A percentile compares a stretch with the other conserved stretches of the same genome.
phyloP scores from a whole-genome alignment of 2,888 invertebrate genomes.

The Drosophila yooni region DNA sequence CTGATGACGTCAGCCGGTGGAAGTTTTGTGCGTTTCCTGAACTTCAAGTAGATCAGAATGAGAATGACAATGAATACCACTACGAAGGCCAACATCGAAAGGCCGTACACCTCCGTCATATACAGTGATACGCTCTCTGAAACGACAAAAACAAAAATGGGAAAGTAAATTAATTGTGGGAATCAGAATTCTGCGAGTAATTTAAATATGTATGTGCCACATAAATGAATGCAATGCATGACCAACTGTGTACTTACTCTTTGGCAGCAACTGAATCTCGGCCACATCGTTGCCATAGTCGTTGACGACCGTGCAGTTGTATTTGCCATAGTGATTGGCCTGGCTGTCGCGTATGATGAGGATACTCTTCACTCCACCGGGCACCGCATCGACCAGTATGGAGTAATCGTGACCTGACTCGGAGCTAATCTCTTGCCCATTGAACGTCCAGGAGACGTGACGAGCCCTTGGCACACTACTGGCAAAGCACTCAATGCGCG shows the following conservation, averaged over 20 bases:
- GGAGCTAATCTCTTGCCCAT: slow-evolving; percentile 92
- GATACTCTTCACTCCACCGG: slow-evolving; percentile 94
- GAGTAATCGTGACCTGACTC: slow-evolving; percentile 90
- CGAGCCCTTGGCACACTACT: slow-evolving; percentile 95
- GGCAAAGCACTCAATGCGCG: slow-evolving; percentile 94
- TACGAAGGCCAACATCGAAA: slow-evolving; percentile 93
- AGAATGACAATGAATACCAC: slow-evolving; percentile 92
- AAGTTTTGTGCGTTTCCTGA: slow-evolving; percentile 83
- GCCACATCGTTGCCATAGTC: slow-evolving; percentile 94
- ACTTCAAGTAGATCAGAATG: slow-evolving; percentile 90
- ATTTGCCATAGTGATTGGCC: slow-evolving; percentile 94
- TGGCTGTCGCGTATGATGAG: slow-evolving; percentile 94
- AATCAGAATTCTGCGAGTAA: not conserved
- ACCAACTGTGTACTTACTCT: slow-evolving; percentile 89
- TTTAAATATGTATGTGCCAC: not conserved
- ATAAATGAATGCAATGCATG: not conserved
- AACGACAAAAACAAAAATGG: not conserved
- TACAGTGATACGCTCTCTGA: slow-evolving; percentile 92
- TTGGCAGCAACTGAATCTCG: slow-evolving; percentile 93
- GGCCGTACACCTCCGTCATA: slow-evolving; percentile 91
- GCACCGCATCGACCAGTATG: slow-evolving; percentile 90
- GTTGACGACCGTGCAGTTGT: slow-evolving; percentile 97
- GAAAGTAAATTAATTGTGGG: not conserved
- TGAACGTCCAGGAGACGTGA: slow-evolving; percentile 94
- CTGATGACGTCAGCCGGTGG: slow-evolving; percentile 85